Conservation (phyloP, 2,113 vertebrate species). For the Erythrolamprus reginae region DNA sequence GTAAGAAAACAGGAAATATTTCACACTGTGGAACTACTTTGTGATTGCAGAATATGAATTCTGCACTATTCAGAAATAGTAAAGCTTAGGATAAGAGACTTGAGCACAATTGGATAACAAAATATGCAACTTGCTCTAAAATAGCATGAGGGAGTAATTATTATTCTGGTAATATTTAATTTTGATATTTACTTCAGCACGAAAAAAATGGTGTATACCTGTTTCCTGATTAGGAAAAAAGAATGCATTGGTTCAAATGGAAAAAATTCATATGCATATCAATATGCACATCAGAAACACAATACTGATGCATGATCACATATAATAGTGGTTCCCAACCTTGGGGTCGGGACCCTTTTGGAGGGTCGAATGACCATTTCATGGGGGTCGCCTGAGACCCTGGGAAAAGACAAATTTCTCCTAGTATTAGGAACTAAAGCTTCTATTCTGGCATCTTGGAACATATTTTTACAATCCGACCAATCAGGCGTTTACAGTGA, state of each 20-base stretch:
- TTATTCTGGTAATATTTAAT: not conserved
- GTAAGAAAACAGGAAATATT: constrained; percentile 34
- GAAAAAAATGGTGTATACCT: not conserved
- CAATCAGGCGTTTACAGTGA: too few relatives aligned
- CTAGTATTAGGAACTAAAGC: too few relatives aligned
- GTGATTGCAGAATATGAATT: not conserved
- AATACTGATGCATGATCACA: not conserved
- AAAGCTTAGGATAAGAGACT: not conserved
- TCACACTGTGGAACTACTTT: not conserved
- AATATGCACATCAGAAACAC: not conserved
- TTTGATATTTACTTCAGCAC: not conserved
- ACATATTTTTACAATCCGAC: too few relatives aligned
- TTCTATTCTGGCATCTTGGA: too few relatives aligned
- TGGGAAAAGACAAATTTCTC: too few relatives aligned
- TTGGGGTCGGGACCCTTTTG: too few relatives aligned
- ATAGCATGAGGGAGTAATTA: not conserved
- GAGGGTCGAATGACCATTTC: too few relatives aligned
- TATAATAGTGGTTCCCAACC: too few relatives aligned
- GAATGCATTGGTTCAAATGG: not conserved
- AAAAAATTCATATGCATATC: not conserved
- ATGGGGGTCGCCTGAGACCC: too few relatives aligned
- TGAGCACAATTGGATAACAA: not conserved
- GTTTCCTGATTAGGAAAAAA: not conserved
- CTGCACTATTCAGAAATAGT: not conserved
- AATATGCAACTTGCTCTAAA: not conserved